Evolutionary conservation across 1,140 invertebrate species (phyloP), one percentile per base, ranked within the genome.

Genomic region (Nymphalis io): DNA sequence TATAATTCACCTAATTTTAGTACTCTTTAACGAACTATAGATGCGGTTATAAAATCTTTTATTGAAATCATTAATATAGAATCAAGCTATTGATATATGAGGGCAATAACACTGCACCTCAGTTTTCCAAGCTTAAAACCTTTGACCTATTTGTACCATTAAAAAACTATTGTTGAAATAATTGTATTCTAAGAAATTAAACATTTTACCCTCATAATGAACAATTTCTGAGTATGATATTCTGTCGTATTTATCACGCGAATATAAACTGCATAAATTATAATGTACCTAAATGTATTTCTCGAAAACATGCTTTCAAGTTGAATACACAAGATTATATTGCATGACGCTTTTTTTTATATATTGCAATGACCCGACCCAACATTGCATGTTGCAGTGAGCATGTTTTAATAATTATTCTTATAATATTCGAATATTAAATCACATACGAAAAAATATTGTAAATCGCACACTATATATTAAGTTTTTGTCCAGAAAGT

Each of bases 171-270:
- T 20, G 20, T 53, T 53, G 15, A n/a, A 20, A 53, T 53, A 53
- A 12, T 53, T 46, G 16, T 51, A 51, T 55, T 55, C 51, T n/a
- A 55, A 55, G 51, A 55, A 55, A 55, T n/a, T 13, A 55, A n/a
- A 27, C 27, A 55, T 23, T 23, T 1, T 15, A 15, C 23, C 23
- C 20, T 55, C 51, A 55, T 55, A 15, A 55, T 15, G 13, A 55
- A 21, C 12, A 27, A 27, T 55, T 55, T 55, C 51, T 55, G 15
- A 21, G 51, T 55, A 27, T n/a, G 16, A 23, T 12, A 21, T 20
- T 23, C 23, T 27, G 15, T 55, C 18, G 20, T 55, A 21, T 27
- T 27, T 55, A 55, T 27, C 51, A 55, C 51, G 51, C 51, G 21
- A 55, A 55, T 55, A 21, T 55, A 55, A 27, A 27, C 5, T 55